A percentile compares a stretch with the other conserved stretches of the same genome.
phyloP scores from a whole-genome alignment of 1,140 invertebrate species.

The Heterodera schachtii region DNA sequence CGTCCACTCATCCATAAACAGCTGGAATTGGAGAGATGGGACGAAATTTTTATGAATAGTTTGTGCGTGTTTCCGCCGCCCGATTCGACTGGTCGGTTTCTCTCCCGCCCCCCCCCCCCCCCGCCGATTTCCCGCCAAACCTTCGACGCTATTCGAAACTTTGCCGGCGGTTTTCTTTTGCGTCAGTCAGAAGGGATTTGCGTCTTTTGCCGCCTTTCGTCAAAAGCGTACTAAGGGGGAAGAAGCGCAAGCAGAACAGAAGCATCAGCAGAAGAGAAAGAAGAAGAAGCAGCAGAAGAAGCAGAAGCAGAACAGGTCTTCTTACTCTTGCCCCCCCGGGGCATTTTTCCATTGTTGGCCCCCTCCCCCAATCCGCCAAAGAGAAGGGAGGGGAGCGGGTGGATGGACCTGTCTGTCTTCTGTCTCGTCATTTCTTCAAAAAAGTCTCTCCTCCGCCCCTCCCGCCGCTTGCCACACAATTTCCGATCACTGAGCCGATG shows the following conservation, averaged over 20 bases:
- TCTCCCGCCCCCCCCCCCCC: too few species aligned
- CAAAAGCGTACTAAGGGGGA: neutral
- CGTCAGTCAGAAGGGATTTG: neutral
- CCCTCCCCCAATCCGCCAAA: neutral
- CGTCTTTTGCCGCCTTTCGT: neutral
- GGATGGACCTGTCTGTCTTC: neutral
- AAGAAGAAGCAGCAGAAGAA: neutral
- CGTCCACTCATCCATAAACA: constrained; percentile 2
- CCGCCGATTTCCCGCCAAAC: neutral
- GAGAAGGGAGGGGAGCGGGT: neutral
- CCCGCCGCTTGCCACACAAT: neutral
- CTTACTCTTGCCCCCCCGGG: neutral
- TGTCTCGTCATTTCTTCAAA: neutral
- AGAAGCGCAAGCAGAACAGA: neutral
- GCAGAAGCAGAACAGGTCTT: neutral
- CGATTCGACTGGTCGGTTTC: neutral
- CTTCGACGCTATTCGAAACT: constrained; percentile 3
- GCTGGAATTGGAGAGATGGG: neutral
- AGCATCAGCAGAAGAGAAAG: neutral
- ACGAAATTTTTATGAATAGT: neutral
- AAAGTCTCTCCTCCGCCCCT: neutral
- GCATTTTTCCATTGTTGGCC: neutral
- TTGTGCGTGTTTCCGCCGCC: neutral
- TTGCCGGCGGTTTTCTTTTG: neutral
- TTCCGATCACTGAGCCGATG: neutral